A percentile compares a stretch with the other conserved stretches of the same genome.
Conservation (phyloP, 2,113 vertebrate species). For the Potamarius usumacintae region DNA sequence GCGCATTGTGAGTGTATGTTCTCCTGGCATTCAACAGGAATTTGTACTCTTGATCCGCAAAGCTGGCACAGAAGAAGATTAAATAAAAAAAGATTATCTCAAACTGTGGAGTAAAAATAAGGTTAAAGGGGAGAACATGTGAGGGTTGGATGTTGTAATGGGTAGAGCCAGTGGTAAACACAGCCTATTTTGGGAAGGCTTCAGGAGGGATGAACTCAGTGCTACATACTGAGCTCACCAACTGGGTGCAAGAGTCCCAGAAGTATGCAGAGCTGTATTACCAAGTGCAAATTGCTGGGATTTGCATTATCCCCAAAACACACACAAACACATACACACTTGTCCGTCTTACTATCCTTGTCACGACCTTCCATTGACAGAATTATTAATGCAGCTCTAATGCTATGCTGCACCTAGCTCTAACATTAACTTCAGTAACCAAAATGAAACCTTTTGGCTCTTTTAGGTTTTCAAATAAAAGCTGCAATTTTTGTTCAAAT, state of each 20-base stretch:
- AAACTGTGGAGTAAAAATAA: slow-evolving; percentile 4
- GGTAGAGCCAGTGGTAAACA: not conserved
- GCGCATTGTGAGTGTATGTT: not conserved
- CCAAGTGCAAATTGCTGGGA: slow-evolving; percentile 20
- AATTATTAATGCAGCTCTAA: not conserved
- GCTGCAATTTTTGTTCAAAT: not conserved
- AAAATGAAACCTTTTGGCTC: not conserved
- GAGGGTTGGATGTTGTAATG: not conserved
- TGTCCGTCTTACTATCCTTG: not conserved
- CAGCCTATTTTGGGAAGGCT: slow-evolving; percentile 30
- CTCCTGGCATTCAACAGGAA: not conserved
- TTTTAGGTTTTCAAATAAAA: not conserved
- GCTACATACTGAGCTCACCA: slow-evolving; percentile 15
- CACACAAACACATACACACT: not conserved
- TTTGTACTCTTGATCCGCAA: not conserved
- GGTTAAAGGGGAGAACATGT: not conserved
- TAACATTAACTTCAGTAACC: not conserved
- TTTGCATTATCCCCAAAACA: slow-evolving; percentile 6
- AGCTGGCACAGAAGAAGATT: not conserved
- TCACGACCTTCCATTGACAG: not conserved
- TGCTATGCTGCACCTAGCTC: not conserved
- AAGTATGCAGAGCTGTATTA: not conserved
- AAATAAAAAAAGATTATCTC: not conserved
- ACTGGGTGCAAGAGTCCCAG: slow-evolving; percentile 1
- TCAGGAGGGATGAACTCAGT: slow-evolving; percentile 10